Evolutionary conservation across 2,797 vertebrate genomes (phyloP), one percentile per base, ranked within the genome.

Genomic region (Staurois parvus): DNA sequence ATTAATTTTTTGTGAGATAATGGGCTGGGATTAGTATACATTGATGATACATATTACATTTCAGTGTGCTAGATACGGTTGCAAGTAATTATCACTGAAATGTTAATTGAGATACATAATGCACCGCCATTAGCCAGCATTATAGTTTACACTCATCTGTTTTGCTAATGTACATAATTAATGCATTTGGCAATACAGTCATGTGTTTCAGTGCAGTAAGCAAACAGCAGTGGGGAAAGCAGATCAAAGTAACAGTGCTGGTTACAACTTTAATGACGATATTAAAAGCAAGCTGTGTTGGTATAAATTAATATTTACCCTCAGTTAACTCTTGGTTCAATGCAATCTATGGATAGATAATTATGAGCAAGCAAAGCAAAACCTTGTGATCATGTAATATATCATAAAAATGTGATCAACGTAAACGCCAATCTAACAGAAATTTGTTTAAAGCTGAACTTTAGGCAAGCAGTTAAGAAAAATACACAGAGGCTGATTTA

Each of bases 281-380:
- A 21, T 48, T 52, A 52, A 17, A 52, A 19, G 48, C 48, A 52
- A 52, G 48, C 15, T 10, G 48, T 72, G 28, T 76, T 3, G 17
- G 59, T 32, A 68, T 83, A 67, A 68, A 52, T 68, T 75, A 62
- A 76, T 62, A 73, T 52, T 76, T 69, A 52, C 13, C 48, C 48
- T 19, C 15, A 52, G 48, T 52, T 52, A 52, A 52, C 48, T 52
- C 48, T 52, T 52, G 4, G 48, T 52, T 52, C 13, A 19, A 5
- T 52, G 17, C 48, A 52, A 19, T 52, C 48, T 52, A 4, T 52
- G 15, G 48, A 13, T 52, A 52, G 48, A 52, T 52, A 52, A 52
- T 52, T 52, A 52, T 1, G 13, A 15, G 48, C 48, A 4, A 52
- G 48, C 48, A 52, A 52, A 52, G 48, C 15, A 52, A 52, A 52